Evolutionary conservation across 2,113 vertebrate genomes (phyloP).

Genomic region (Phocoena phocoena): DNA sequence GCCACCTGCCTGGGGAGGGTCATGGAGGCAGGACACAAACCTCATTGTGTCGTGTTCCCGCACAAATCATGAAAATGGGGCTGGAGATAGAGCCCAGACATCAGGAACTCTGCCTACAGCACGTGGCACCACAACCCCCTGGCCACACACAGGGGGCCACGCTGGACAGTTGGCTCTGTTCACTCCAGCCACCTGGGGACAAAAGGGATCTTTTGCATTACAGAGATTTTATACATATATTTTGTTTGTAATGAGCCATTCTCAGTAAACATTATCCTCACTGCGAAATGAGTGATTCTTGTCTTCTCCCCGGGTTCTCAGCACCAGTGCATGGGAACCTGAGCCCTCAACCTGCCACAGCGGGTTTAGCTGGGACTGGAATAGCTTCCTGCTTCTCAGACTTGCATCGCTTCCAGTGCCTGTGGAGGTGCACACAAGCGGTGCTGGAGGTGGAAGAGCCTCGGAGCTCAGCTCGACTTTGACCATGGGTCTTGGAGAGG

Average conservation of each 20-base stretch:
- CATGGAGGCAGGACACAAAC: background rate
- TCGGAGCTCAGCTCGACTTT: background rate
- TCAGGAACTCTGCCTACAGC: background rate
- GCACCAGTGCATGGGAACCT: background rate
- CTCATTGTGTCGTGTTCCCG: accelerated
- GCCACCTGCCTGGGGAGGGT: background rate
- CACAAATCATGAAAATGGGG: background rate
- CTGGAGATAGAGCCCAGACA: background rate
- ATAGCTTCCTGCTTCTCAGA: background rate
- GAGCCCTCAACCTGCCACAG: background rate
- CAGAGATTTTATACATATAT: conserved; percentile 86
- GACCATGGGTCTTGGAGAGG: background rate
- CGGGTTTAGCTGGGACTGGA: background rate
- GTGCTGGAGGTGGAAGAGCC: background rate
- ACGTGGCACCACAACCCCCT: background rate
- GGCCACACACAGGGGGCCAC: background rate
- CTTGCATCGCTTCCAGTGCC: background rate
- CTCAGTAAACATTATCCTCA: conserved; percentile 81
- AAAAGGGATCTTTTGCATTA: conserved; percentile 82
- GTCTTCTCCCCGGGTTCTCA: background rate
- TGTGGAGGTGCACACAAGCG: too few species aligned
- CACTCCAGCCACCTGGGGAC: conserved; percentile 61
- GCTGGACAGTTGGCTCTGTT: conserved; percentile 46
- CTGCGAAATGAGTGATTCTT: background rate
- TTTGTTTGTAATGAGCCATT: conserved; percentile 86